phyloP scores from a whole-genome alignment of 2,797 vertebrate genomes.

The Thripadectes ignobilis region DNA sequence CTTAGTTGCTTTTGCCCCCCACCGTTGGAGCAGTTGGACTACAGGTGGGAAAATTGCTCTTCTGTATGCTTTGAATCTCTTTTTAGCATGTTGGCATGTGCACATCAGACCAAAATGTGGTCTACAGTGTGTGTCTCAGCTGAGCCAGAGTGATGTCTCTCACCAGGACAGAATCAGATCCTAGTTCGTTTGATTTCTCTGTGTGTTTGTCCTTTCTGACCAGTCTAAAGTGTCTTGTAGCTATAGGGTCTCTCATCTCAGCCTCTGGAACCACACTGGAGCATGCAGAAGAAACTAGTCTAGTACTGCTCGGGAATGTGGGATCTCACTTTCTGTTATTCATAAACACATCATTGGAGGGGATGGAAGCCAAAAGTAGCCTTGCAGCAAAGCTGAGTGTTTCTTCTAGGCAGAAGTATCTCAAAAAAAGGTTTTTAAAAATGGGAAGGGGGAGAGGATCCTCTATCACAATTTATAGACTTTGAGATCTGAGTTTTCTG shows the following conservation, averaged over 20 bases:
- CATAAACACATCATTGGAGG: background rate
- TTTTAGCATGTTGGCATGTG: background rate
- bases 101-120: background rate
- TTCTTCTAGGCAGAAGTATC: background rate
- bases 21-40: background rate
- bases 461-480: background rate
- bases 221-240: background rate
- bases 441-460: background rate
- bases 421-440: background rate
- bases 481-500: background rate
- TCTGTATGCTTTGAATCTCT: background rate
- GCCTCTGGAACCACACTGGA: background rate
- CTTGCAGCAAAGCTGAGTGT: background rate
- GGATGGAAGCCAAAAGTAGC: background rate
- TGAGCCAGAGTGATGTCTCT: background rate
- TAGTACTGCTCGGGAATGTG: background rate
- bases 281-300: background rate
- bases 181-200: background rate
- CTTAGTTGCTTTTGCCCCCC: background rate
- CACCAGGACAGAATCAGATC: background rate
- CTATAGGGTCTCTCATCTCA: background rate
- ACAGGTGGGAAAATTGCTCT: background rate
- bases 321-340: background rate
- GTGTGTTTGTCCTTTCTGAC: background rate
- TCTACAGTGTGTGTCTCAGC: background rate